Evolutionary conservation across 35 echinoderm and acorn worm species (phyloP).

Genomic region (Hemicentrotus pulcherrimus): DNA sequence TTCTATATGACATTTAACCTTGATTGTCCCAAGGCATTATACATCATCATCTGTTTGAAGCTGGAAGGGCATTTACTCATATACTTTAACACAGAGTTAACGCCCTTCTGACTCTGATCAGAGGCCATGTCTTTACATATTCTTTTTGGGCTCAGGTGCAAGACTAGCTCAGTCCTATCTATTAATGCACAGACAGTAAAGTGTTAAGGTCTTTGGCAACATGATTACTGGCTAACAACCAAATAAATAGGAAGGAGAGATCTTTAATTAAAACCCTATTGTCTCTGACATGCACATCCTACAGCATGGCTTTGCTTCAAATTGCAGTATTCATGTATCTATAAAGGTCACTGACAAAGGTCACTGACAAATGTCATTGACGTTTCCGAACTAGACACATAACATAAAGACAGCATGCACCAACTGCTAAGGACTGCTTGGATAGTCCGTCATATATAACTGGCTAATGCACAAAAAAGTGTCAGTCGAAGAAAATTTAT

Average conservation of each 20-base stretch:
- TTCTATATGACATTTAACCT: no score
- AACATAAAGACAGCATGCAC: neutral
- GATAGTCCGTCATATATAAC: neutral
- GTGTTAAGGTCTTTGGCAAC: neutral
- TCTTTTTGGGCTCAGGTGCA: neutral
- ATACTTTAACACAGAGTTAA: no score
- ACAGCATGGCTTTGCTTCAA: neutral
- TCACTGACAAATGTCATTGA: neutral
- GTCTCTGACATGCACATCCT: neutral
- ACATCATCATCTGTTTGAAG: no score
- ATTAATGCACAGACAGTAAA: neutral
- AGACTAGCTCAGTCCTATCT: neutral
- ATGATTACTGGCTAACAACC: neutral
- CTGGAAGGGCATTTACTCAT: no score
- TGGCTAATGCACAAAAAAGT: no score
- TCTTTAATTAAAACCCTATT: neutral
- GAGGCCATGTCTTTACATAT: neutral
- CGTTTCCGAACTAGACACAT: neutral
- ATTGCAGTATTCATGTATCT: neutral
- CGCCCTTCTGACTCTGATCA: no score
- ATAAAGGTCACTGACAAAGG: neutral
- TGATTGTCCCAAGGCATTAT: no score
- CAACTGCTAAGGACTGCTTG: neutral
- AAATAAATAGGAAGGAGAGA: conserved; percentile 12
- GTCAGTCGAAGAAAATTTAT: no score